A percentile compares a stretch with the other conserved stretches of the same genome.
Conservation (phyloP, 2,113 vertebrate species). For the Platysteira castanea region DNA sequence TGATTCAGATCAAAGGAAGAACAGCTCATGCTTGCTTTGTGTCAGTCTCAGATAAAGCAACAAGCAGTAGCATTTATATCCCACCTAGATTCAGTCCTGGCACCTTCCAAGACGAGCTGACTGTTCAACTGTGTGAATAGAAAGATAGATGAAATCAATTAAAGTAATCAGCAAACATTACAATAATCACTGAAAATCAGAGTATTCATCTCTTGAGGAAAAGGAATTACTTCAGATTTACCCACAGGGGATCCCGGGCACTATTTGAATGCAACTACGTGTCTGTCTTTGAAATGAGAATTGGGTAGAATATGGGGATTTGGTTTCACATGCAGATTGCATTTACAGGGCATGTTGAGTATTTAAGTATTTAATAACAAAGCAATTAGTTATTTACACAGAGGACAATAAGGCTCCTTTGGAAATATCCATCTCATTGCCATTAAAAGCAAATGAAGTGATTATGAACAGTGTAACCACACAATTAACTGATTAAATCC, state of each 20-base stretch:
- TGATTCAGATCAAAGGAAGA: not conserved
- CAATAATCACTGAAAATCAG: not conserved
- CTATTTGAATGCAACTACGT: not conserved
- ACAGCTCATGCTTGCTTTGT: not conserved
- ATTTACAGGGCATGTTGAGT: slow-evolving; percentile 28
- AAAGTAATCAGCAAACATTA: not conserved
- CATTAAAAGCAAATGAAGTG: slow-evolving; percentile 57
- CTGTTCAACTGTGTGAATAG: not conserved
- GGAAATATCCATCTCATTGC: slow-evolving; percentile 51
- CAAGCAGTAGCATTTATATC: not conserved
- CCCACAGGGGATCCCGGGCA: not conserved
- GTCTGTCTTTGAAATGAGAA: not conserved
- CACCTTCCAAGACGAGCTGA: not conserved
- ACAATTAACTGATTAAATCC: slow-evolving; percentile 60
- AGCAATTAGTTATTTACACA: slow-evolving; percentile 42
- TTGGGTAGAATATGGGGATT: not conserved
- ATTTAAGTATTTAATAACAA: slow-evolving; percentile 53
- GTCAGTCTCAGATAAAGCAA: not conserved
- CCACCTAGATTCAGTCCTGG: not conserved
- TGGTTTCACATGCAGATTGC: not conserved
- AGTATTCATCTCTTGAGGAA: not conserved
- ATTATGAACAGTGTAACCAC: slow-evolving; percentile 33
- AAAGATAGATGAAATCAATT: not conserved
- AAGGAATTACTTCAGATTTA: not conserved
- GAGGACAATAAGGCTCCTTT: slow-evolving; percentile 39